Evolutionary conservation across 2,888 invertebrate species (phyloP).

Genomic region (Cryptocephalus moraei): DNA sequence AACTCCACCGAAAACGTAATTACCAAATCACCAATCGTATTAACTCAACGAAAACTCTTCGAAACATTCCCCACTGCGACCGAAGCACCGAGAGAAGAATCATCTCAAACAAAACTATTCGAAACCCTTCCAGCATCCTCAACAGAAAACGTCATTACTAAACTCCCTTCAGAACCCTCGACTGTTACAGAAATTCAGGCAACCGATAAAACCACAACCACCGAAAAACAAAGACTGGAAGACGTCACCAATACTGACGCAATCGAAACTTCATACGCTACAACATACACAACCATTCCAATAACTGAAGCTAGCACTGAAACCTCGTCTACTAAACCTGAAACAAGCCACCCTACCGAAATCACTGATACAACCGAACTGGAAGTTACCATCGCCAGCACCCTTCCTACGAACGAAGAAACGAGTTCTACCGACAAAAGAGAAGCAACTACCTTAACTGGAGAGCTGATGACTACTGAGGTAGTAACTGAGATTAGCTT

Average conservation of each 20-base stretch:
- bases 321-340: slow-evolving; percentile 9
- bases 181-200: neutral
- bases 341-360: slow-evolving; percentile 11
- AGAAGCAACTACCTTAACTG: slow-evolving; percentile 1
- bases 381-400: slow-evolving; percentile 6
- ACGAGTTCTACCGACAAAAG: slow-evolving; percentile 7
- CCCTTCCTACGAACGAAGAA: slow-evolving; percentile 13
- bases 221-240: slow-evolving; percentile 1
- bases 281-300: neutral
- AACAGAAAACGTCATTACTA: neutral
- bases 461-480: slow-evolving; percentile 1
- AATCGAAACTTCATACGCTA: too few relatives aligned
- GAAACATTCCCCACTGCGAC: too few relatives aligned
- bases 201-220: slow-evolving; percentile 4
- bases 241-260: slow-evolving; percentile 1
- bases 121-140: too few relatives aligned
- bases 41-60: too few relatives aligned
- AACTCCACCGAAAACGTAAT: too few relatives aligned
- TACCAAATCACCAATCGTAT: too few relatives aligned
- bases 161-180: neutral
- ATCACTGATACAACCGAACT: neutral
- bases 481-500: slow-evolving; percentile 1
- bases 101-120: too few relatives aligned
- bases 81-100: too few relatives aligned
- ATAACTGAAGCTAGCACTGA: slow-evolving; percentile 7